Evolutionary conservation across 2,888 invertebrate genomes (phyloP).

Genomic region (Mesoligia furuncula): DNA sequence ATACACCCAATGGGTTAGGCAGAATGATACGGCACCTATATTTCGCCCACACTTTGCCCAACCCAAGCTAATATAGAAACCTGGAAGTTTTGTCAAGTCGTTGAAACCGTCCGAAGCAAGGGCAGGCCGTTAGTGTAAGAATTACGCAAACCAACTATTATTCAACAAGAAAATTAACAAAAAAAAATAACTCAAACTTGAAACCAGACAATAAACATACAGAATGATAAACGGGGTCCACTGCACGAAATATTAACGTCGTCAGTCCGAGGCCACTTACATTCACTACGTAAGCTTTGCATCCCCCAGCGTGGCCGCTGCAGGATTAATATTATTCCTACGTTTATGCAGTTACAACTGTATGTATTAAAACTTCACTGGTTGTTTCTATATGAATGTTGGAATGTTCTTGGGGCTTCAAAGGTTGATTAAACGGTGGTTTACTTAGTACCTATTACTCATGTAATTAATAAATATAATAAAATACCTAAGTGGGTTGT

Average conservation of each 20-base stretch:
- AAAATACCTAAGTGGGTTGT: too few species aligned
- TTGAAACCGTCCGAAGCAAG: not conserved
- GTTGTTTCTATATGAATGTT: slow-evolving; percentile 2
- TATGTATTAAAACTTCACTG: slow-evolving; percentile 46
- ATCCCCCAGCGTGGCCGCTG: slow-evolving; percentile 40
- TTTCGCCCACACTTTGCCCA: not conserved
- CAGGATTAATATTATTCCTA: slow-evolving; percentile 50
- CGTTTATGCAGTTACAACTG: slow-evolving; percentile 33
- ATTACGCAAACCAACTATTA: not conserved
- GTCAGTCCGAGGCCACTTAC: slow-evolving; percentile 33
- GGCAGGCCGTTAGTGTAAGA: not conserved
- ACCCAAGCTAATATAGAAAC: not conserved
- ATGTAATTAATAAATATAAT: too few species aligned
- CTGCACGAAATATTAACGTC: slow-evolving; percentile 42
- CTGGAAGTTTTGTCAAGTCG: not conserved
- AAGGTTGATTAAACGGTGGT: slow-evolving; percentile 16
- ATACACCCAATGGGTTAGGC: not conserved
- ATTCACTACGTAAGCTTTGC: slow-evolving; percentile 40
- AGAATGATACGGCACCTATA: not conserved
- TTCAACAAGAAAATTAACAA: slow-evolving; percentile 13
- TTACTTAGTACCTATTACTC: not conserved
- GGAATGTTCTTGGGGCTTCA: slow-evolving; percentile 3
- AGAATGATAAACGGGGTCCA: slow-evolving; percentile 35
- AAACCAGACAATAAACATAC: slow-evolving; percentile 24
- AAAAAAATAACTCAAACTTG: slow-evolving; percentile 8